Base-by-base conservation (phyloP, 2,888 invertebrate genomes). In the Mesopsocus fuscifrons region DNA sequence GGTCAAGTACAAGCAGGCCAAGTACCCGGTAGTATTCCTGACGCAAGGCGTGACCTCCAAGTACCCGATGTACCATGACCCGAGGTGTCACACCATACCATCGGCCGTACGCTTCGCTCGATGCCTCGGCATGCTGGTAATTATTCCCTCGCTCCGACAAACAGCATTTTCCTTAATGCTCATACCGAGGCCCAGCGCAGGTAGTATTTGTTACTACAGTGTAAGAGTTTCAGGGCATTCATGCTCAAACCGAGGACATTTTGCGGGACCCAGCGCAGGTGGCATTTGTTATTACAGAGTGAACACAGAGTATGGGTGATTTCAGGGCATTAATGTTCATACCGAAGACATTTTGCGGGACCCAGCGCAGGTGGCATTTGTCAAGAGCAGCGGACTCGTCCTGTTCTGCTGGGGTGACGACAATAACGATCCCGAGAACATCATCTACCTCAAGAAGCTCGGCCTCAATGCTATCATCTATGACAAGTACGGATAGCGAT, bases 391-490 rank as follows among this genome's bases (percentile, higher is more conserved):
- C 13, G 83, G 84, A 9, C 68, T 95, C 43, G 77, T 92, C 3
- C 74, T 92, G 48, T 97, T 97, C 62, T 91, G 91, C 55, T 97
- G 95, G 95, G 97, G 97, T 20, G 92, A 94, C 53, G 89, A 92
- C 54, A 88, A 89, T 58, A 91, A 92, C 53, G 81, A 85, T 59
- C 78, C 77, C 49, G 75, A 76, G 33, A 85, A 81, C 1, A 87
- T 94, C 44, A 75, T 77, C 54, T 74, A 77, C 56, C 70, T 97
- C 23, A 92, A 92, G 59, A 72, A 78, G 48, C 69, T 91, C 53
- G 92, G 92, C 2, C 70, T 97, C 26, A 89, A 98, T 57, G 97
- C 89, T 34, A 83, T 98, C 44, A 95, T 97, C 56, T 95, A 92
- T 57, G 97, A 98, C 61, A 87, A 92, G 71, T 72, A 52, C 58